Evolutionary conservation across 2,113 vertebrate genomes (phyloP), one percentile per base, ranked within the genome.

Genomic region (Platanista minor): DNA sequence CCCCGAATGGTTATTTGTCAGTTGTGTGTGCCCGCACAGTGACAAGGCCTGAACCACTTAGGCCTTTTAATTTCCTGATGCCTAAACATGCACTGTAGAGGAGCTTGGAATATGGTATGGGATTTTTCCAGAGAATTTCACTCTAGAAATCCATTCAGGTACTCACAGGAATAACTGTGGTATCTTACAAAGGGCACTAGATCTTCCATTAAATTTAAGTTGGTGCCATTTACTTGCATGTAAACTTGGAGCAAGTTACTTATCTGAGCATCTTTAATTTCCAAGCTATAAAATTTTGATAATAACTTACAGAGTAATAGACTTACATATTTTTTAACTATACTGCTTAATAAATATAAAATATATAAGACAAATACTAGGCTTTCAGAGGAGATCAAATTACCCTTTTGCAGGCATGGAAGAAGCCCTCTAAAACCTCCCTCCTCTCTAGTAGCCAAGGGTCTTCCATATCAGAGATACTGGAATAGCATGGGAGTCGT

Each of bases 61-160:
- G 31, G 41, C 10, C 90, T 97, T 94, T 86, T 93, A 90, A 91
- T 89, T 84, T 94, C 66, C 67, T 57, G 61, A 87, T 88, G 77
- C 36, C 66, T 91, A 96, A 67, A 94, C 36, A 72, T 41, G 41
- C 39, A 72, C 23, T 21, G 66, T 25, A 96, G 49, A 72, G 31
- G 41, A 94, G 23, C 69, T 14, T 43, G 14, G 72, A 57, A 80
- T 67, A 39, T 1, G 6, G 29, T 74, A 46, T 86, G 20, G 69
- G 67, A 80, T 82, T 81, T 82, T 41, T 72, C 64, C 43, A 88
- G 29, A 96, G 39, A 95, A 87, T 91, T 96, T 88, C 61, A 78
- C 54, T 81, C 3, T 57, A 61, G 29, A 67, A 90, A 87, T 84
- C 25, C 72, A 54, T 66, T 74, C 43, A 93, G 67, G 14, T 57